Evolutionary conservation across 2,797 vertebrate species (phyloP).

Genomic region (Acanthurus leucopareius): DNA sequence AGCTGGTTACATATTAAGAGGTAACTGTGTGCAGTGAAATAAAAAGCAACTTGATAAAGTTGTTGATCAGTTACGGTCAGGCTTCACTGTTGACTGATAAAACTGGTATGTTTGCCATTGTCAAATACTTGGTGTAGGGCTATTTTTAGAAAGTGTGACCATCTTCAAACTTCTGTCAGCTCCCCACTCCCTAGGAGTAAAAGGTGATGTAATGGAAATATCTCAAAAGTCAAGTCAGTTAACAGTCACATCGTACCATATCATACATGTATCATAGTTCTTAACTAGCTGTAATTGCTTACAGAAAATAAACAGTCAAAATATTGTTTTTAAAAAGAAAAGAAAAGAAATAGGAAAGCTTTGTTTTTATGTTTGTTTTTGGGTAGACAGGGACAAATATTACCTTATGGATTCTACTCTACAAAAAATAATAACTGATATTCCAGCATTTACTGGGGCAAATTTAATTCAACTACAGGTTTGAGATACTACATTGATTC

Average conservation of each 20-base stretch:
- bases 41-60: background rate
- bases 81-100: background rate
- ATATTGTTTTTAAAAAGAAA: background rate
- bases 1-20: background rate
- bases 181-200: background rate
- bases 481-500: too few species aligned
- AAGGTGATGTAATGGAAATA: background rate
- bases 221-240: background rate
- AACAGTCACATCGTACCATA: background rate
- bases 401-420: background rate
- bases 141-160: constrained; percentile 32
- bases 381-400: background rate
- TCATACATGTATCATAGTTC: too few species aligned
- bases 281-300: background rate
- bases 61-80: background rate
- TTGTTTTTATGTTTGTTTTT: background rate
- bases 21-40: background rate
- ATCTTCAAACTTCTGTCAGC: background rate
- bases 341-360: background rate
- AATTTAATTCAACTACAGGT: background rate
- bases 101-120: background rate
- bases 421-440: background rate
- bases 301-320: background rate
- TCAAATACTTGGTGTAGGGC: background rate
- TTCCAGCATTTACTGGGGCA: background rate